Base-by-base conservation (phyloP, 1,140 invertebrate genomes). In the Drosophila triauraria region DNA sequence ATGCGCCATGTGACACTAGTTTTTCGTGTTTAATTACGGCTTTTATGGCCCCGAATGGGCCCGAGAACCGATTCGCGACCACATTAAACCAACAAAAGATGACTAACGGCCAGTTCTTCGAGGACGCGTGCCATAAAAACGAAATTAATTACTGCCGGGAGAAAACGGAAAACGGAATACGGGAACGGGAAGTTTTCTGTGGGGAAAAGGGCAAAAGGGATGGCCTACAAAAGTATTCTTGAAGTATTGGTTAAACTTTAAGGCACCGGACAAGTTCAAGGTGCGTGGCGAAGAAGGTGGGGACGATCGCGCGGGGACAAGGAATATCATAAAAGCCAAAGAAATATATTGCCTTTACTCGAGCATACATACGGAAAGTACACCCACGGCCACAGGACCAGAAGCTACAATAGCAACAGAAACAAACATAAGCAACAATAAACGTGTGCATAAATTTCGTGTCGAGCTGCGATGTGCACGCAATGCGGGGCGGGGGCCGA, bases 1-100 rank as follows among this genome's bases (percentile, higher is more conserved):
- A 85, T 81, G 58, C 81, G 81, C 81, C 68, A 90, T 82, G 85
- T 77, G 85, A 90, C 85, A 90, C 85, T 85, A 85, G 81, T 90
- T 85, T 50, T 78, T 82, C 75, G 75, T 90, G 86, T 85, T 90
- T 90, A 90, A 90, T 90, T 90, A 79, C 85, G 51, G 47, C 61
- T 90, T 90, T 90, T 72, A 85, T 90, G 78, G 60, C 47, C 35
- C 17, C 51, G 63, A 51, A 62, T 58, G 82, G 59, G 63, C 60
- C 63, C 25, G 50, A 74, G 74, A 74, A 75, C 57, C 76, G 60
- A 83, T 87, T 76, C 64, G 72, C 68, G 84, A 32, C 46, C 48
- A 40, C 77, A 71, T 76, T 58, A 59, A 67, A 46, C 35, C 38
- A 32, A 32, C 25, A 58, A 46, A 75, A 79, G 50, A 86, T 80